These are phyloP conservation scores for Drosophila rufa DNA, from an alignment of 1,140 invertebrate species.

Conservation along the genomic window DNA sequence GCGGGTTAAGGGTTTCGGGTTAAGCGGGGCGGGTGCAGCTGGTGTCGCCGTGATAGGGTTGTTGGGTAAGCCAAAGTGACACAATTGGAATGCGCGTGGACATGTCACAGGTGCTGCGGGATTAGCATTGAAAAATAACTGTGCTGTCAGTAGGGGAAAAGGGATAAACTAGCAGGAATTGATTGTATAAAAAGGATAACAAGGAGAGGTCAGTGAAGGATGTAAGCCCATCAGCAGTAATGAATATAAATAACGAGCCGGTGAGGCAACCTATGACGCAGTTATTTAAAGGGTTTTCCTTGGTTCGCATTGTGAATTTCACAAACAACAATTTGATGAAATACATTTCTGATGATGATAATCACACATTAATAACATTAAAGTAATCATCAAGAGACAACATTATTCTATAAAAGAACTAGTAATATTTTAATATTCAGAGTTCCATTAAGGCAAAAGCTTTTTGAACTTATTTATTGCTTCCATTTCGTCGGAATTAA, in stretches of 20 bases:
- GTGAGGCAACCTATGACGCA: conserved; percentile 12
- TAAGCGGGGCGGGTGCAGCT: conserved; percentile 8
- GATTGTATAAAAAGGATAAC: conserved; percentile 35
- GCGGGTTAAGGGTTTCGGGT: background rate
- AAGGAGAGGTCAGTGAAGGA: conserved; percentile 16
- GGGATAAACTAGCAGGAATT: conserved; percentile 13
- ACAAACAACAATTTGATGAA: too few species aligned
- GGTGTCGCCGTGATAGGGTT: conserved; percentile 33
- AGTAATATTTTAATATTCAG: too few species aligned
- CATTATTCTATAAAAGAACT: too few species aligned
- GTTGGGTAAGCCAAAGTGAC: conserved; percentile 48
- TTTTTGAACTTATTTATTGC: too few species aligned
- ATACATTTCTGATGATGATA: too few species aligned
- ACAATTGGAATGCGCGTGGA: conserved; percentile 52
- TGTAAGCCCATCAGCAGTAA: conserved; percentile 29
- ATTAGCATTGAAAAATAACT: conserved; percentile 54
- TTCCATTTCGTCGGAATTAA: background rate
- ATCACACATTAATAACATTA: too few species aligned
- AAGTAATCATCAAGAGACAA: too few species aligned
- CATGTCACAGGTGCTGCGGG: conserved; percentile 46
- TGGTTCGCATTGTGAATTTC: too few species aligned
- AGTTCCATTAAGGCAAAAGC: background rate
- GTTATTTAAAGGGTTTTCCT: background rate
- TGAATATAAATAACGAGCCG: conserved; percentile 13
- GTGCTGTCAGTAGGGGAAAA: conserved; percentile 5